These are phyloP conservation scores for Loriculus beryllinus DNA, from an alignment of 2,797 vertebrate species.

Conservation along the genomic window DNA sequence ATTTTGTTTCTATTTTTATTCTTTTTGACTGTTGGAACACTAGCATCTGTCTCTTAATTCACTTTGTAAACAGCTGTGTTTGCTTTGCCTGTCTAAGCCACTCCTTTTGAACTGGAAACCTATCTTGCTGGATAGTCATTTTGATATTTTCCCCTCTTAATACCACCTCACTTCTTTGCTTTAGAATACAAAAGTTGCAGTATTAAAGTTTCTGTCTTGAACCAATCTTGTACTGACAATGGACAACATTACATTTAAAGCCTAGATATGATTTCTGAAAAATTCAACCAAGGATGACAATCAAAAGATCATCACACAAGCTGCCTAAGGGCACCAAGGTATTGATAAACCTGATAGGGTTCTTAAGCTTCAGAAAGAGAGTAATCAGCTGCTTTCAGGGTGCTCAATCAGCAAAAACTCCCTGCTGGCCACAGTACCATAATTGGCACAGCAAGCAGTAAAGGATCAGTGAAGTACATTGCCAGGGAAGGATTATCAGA, in stretches of 20 bases:
- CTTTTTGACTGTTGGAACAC: background rate
- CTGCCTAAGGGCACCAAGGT: background rate
- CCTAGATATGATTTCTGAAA: background rate
- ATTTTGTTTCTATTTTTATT: background rate
- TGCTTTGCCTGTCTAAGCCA: background rate
- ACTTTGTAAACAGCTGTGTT: background rate
- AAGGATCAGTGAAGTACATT: background rate
- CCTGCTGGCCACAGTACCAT: background rate
- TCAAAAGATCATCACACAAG: background rate
- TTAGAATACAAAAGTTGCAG: background rate
- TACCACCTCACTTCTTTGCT: background rate
- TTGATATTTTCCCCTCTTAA: background rate
- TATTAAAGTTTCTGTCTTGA: background rate
- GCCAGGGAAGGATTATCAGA: background rate
- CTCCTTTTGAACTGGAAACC: background rate
- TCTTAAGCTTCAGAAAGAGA: background rate
- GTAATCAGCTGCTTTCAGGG: background rate
- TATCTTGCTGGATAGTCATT: background rate
- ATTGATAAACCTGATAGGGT: background rate
- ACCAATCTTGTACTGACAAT: background rate
- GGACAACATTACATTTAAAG: background rate
- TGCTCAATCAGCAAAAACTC: background rate
- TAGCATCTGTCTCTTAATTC: background rate
- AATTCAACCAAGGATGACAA: background rate
- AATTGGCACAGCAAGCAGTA: background rate